A percentile compares a stretch with the other conserved stretches of the same genome.
Conservation (phyloP, 2,113 vertebrate species). For the Hydrochoerus hydrochaeris region DNA sequence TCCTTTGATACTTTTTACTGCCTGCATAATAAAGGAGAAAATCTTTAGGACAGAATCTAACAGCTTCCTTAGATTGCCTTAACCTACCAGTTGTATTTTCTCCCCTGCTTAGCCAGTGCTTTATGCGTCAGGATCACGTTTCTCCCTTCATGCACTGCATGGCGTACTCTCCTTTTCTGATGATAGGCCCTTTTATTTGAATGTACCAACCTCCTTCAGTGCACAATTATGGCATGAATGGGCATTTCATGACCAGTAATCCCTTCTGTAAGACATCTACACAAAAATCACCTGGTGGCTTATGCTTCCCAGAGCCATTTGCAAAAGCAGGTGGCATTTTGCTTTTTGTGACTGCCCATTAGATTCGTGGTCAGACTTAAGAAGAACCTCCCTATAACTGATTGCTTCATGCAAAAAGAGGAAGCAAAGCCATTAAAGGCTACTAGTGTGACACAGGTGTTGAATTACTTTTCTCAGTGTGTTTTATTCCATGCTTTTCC, state of each 20-base stretch:
- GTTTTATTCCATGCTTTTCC: background rate
- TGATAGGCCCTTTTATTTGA: background rate
- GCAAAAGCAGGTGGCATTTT: background rate
- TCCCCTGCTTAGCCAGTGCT: background rate
- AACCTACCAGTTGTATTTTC: background rate
- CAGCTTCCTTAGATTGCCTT: background rate
- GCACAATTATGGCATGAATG: background rate
- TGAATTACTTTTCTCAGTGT: slow-evolving; percentile 50
- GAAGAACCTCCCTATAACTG: slow-evolving; percentile 4
- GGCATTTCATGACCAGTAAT: background rate
- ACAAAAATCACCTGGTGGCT: background rate
- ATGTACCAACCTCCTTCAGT: background rate
- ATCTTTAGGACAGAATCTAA: background rate
- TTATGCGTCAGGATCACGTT: fast-evolving
- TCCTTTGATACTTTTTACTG: background rate
- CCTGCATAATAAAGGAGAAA: background rate
- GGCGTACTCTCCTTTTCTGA: background rate
- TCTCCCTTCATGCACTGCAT: background rate
- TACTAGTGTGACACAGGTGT: background rate
- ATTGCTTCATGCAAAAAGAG: slow-evolving; percentile 39
- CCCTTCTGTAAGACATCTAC: background rate
- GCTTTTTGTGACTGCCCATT: background rate
- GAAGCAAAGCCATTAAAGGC: background rate
- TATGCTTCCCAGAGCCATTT: background rate
- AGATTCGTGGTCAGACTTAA: background rate